Base-by-base conservation (phyloP, 2,113 vertebrate species). In the Sialia sialis region DNA sequence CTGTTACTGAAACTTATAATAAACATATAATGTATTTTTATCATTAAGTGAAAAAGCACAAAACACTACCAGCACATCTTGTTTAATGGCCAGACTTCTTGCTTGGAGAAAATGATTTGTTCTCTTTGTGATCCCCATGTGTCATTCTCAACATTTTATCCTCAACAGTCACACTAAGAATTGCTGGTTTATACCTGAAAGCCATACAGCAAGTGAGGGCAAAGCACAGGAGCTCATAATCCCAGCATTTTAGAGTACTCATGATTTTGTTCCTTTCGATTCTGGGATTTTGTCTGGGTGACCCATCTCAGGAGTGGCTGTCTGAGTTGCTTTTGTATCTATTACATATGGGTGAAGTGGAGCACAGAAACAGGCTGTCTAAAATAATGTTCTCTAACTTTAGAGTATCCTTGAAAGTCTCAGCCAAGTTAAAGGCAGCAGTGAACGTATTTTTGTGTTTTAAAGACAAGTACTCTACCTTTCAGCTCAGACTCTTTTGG, bases 141-240 rank as follows among this genome's bases (percentile, higher is more conserved):
- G 27, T 27, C 27, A 56, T 63, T 82, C 32, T 75, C 21, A 58
- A 23, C 1, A 11, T 76, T 89, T 83, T 20, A 72, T 15, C 3
- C 16, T n/a, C 52, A 83, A 27, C 2, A 60, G 29, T 56, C 67
- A 41, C 19, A 20, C 8, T 58, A 54, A 52, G 23, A 63, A 72
- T 48, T 84, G 9, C 3, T 58, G 21, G 16, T 30, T 93, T 82
- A 27, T 19, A 30, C 6, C 10, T 21, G 16, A 63, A 95, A 76
- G 5, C 10, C 26, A 8, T 48, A 48, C 5, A 54, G 12, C 0
- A 4, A 38, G 41, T 27, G 29, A 12, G 11, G 21, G 3, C 13
- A 86, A 87, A 13, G 13, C 22, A 43, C 5, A 32, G 14, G 16
- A 46, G 4, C 6, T 70, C n/a, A 21, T 32, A 56, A 83, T 25